Evolutionary conservation across 2,797 vertebrate species (phyloP).

Genomic region (Leucoraja ocellata): DNA sequence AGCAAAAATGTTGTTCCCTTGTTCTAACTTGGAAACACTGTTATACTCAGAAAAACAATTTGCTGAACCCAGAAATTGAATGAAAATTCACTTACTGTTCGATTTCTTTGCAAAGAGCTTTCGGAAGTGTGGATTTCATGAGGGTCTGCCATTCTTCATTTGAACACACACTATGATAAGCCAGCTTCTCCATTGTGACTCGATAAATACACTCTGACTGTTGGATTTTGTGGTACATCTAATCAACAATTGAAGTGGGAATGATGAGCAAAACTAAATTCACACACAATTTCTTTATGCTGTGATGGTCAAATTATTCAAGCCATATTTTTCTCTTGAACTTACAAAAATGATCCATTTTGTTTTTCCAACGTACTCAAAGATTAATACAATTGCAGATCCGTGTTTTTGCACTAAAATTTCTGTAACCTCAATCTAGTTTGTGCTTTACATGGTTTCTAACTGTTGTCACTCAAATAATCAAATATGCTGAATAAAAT

Average conservation of each 20-base stretch:
- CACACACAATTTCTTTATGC: not conserved
- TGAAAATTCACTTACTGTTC: slow-evolving; percentile 67
- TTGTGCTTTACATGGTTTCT: not conserved
- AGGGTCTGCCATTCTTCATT: slow-evolving; percentile 93
- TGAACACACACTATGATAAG: slow-evolving; percentile 95
- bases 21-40: not conserved
- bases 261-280: not conserved
- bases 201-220: slow-evolving; percentile 98
- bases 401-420: not conserved
- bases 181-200: slow-evolving; percentile 96
- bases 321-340: slow-evolving; percentile 47
- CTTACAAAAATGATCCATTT: slow-evolving; percentile 46
- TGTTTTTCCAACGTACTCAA: slow-evolving; percentile 54
- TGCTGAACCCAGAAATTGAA: not conserved
- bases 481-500: not conserved
- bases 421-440: not conserved
- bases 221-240: slow-evolving; percentile 98
- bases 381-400: not conserved
- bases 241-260: slow-evolving; percentile 41
- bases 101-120: slow-evolving; percentile 85
- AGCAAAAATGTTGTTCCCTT: not conserved
- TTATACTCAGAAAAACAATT: not conserved
- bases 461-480: not conserved
- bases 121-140: slow-evolving; percentile 74
- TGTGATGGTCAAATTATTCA: not conserved